phyloP scores from a whole-genome alignment of 2,888 invertebrate genomes.

The Amiota minor region DNA sequence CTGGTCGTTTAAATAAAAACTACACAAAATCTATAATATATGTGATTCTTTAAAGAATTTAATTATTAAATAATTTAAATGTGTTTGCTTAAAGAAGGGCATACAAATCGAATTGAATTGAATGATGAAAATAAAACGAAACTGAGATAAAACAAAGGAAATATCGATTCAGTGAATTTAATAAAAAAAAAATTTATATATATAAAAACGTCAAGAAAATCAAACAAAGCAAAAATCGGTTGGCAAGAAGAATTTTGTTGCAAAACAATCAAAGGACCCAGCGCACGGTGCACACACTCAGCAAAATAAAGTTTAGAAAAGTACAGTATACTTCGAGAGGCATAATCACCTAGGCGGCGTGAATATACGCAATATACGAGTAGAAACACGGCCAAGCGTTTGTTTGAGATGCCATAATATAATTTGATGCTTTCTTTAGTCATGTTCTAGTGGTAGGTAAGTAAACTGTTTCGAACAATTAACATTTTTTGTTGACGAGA shows the following conservation, averaged over 20 bases:
- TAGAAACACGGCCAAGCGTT: conserved; percentile 36
- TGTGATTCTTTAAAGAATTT: too few relatives aligned
- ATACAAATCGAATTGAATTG: not conserved
- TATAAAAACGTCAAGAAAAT: not conserved
- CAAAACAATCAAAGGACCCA: conserved; percentile 32
- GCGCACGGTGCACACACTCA: conserved; percentile 31
- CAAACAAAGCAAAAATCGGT: not conserved
- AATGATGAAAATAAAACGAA: not conserved
- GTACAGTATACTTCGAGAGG: not conserved
- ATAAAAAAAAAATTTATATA: not conserved
- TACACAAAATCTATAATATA: too few relatives aligned
- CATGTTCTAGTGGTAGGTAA: conserved; percentile 44
- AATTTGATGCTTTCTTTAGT: conserved; percentile 50
- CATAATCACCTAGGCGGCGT: not conserved
- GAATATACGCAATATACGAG: conserved; percentile 17
- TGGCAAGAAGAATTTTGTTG: conserved; percentile 10
- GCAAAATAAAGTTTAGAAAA: not conserved
- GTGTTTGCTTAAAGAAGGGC: too few relatives aligned
- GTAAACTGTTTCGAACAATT: conserved; percentile 17
- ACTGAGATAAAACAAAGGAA: not conserved
- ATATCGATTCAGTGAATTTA: conserved; percentile 4
- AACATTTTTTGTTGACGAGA: not conserved
- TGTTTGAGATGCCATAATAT: conserved; percentile 45
- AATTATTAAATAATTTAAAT: too few relatives aligned
- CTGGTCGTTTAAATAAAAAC: too few relatives aligned